Percentiles rank a stretch among this genome's conserved stretches.
Evolutionary conservation across 2,113 vertebrate genomes (phyloP).

Genomic region (Lutjanus erythropterus): DNA sequence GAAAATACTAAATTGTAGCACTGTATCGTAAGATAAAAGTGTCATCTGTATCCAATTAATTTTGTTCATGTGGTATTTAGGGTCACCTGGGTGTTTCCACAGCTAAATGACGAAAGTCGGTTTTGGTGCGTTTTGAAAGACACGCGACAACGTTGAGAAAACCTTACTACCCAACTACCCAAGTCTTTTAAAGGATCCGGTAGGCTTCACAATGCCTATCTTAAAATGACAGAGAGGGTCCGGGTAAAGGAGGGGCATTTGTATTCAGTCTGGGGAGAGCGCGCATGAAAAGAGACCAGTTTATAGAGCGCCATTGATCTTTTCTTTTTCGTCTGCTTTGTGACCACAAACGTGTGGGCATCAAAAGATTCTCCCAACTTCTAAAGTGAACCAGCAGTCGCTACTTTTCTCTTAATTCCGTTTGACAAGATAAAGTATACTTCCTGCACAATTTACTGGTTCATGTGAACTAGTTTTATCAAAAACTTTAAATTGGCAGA

Average conservation of each 20-base stretch:
- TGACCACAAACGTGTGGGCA: slow-evolving; percentile 56
- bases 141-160: slow-evolving; percentile 14
- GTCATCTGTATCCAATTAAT: background rate
- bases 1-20: background rate
- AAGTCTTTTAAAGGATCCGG: slow-evolving; percentile 24
- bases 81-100: background rate
- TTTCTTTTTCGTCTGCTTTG: slow-evolving; percentile 64
- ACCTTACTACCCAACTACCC: background rate
- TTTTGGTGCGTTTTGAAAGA: background rate
- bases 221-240: slow-evolving; percentile 47
- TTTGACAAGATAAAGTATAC: slow-evolving; percentile 1
- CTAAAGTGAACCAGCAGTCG: slow-evolving; percentile 2
- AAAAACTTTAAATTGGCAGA: background rate
- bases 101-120: too few relatives aligned
- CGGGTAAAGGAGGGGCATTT: slow-evolving; percentile 44
- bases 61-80: background rate
- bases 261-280: slow-evolving; percentile 56
- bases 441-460: background rate
- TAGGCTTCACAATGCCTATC: slow-evolving; percentile 54
- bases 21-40: background rate
- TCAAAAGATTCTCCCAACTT: slow-evolving; percentile 41
- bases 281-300: slow-evolving; percentile 67
- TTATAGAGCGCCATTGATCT: slow-evolving; percentile 70
- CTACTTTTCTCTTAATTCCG: background rate
- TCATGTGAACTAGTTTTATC: background rate